phyloP scores from a whole-genome alignment of 2,113 vertebrate genomes.

The Hydrochoerus hydrochaeris region DNA sequence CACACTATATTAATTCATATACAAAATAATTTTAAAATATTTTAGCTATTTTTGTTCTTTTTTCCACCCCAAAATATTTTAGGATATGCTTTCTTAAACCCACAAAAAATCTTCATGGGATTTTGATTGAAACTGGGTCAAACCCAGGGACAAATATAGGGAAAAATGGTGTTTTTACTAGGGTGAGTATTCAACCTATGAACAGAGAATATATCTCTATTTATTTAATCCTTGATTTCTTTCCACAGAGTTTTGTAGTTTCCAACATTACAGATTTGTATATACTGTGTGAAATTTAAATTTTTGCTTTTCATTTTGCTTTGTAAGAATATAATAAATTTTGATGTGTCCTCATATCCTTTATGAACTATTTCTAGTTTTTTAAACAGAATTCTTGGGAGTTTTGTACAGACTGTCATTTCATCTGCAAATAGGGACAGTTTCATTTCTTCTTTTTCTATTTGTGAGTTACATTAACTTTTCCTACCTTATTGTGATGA shows the following conservation, averaged over 20 bases:
- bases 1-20: constrained; percentile 10
- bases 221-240: constrained; percentile 30
- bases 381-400: neutral
- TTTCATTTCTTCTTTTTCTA: constrained; percentile 7
- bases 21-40: neutral
- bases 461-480: constrained; percentile 11
- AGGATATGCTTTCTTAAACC: neutral
- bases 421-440: neutral
- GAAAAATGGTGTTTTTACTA: constrained; percentile 28
- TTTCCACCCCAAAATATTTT: constrained; percentile 5
- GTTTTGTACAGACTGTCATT: neutral
- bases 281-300: neutral
- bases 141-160: constrained; percentile 10
- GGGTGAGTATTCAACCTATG: neutral
- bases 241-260: constrained; percentile 26
- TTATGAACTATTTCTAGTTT: constrained; percentile 1
- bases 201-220: neutral
- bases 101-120: constrained; percentile 27
- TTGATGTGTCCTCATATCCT: neutral
- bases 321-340: neutral
- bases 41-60: constrained; percentile 40
- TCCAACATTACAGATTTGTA: neutral
- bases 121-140: constrained; percentile 32
- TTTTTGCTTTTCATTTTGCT: constrained; percentile 6
- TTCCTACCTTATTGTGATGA: neutral